Percentiles rank a stretch among this genome's conserved stretches.
Conservation (phyloP, 2,113 vertebrate species). For the Periophthalmus modestus region DNA sequence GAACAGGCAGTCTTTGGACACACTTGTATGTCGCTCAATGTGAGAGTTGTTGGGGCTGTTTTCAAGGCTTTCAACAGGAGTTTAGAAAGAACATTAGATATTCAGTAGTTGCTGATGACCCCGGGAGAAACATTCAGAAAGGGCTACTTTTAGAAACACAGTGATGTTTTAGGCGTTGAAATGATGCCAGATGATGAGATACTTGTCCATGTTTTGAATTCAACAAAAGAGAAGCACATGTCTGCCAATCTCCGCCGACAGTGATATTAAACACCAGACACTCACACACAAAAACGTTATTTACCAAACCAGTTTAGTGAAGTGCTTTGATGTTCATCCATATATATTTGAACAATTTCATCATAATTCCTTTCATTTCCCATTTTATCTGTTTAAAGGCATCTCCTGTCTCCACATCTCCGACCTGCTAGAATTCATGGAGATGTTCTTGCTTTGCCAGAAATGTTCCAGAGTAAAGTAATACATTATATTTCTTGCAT, state of each 20-base stretch:
- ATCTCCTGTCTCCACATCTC: too few relatives aligned
- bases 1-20: background rate
- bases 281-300: background rate
- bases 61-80: constrained; percentile 5
- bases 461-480: too few relatives aligned
- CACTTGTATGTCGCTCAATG: constrained; percentile 24
- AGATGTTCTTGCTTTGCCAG: too few relatives aligned
- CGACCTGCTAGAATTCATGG: too few relatives aligned
- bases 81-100: background rate
- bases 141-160: background rate
- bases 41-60: constrained; percentile 15
- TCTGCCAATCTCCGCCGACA: too few relatives aligned
- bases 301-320: background rate
- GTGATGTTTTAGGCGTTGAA: background rate
- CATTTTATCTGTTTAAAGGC: background rate
- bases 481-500: too few relatives aligned
- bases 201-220: background rate
- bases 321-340: background rate
- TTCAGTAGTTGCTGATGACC: background rate
- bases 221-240: background rate
- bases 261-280: background rate
- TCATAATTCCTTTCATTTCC: background rate
- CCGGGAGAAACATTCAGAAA: background rate
- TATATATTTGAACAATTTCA: background rate
- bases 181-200: background rate